Percentiles rank a stretch among this genome's conserved stretches.
phyloP scores from a whole-genome alignment of 2,888 invertebrate species.

The Nebria salina region DNA sequence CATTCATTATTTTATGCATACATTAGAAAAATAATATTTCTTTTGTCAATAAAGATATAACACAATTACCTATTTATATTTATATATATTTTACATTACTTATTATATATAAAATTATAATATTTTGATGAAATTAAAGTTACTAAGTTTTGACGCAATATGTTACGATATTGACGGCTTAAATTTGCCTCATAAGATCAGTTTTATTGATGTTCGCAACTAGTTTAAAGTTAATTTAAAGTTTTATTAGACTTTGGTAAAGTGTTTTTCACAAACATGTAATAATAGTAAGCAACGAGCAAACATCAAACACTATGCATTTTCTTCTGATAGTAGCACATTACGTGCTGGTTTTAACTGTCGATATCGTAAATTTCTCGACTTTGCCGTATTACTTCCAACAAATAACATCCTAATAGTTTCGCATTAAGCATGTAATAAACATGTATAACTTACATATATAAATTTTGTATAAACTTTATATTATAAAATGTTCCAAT shows the following conservation, averaged over 20 bases:
- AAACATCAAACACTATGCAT: background rate
- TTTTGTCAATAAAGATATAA: too few relatives aligned
- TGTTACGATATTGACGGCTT: conserved; percentile 24
- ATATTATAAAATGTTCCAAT: too few relatives aligned
- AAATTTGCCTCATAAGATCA: conserved; percentile 40
- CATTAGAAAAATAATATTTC: background rate
- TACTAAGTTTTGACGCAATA: background rate
- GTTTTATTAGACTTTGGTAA: conserved; percentile 34
- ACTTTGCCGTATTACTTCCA: background rate
- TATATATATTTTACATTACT: too few relatives aligned
- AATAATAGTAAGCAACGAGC: background rate
- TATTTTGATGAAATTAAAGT: too few relatives aligned
- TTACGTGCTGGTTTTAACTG: background rate
- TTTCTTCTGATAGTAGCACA: background rate
- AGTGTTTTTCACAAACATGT: conserved; percentile 16
- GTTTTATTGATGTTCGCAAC: conserved; percentile 37
- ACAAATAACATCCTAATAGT: background rate
- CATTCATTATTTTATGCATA: background rate
- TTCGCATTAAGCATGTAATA: too few relatives aligned
- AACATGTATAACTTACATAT: too few relatives aligned
- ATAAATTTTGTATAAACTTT: too few relatives aligned
- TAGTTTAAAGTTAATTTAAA: conserved; percentile 43
- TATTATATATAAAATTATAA: background rate
- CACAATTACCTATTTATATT: too few relatives aligned
- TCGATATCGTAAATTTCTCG: background rate